phyloP scores from a whole-genome alignment of 2,113 vertebrate species.

The Pycnonotus jocosus region DNA sequence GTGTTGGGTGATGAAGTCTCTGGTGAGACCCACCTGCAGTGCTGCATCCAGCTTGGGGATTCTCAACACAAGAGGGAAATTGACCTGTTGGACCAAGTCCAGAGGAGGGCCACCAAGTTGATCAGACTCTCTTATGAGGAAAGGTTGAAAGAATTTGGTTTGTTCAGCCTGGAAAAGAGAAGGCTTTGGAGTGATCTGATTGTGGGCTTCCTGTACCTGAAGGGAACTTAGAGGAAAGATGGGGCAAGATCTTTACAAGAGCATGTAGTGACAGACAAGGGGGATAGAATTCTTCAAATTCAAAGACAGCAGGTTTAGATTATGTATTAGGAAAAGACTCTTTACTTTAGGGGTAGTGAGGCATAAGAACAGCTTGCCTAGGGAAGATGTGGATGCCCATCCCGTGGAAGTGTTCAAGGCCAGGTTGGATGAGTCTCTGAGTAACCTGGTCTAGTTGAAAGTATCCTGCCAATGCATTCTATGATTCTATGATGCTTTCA shows the following conservation, averaged over 20 bases:
- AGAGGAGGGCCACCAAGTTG: neutral
- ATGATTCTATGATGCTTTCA: neutral
- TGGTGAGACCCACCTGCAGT: neutral
- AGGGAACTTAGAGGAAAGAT: neutral
- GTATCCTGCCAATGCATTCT: neutral
- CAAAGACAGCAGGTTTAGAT: neutral
- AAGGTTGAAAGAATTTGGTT: neutral
- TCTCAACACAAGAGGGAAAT: neutral
- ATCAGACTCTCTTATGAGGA: neutral
- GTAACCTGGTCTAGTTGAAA: neutral
- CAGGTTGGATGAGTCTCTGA: neutral
- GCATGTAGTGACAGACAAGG: neutral
- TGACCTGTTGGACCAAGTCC: neutral
- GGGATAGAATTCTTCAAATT: neutral
- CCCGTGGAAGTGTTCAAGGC: neutral
- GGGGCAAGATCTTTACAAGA: neutral
- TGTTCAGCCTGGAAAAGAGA: neutral
- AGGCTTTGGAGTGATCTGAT: neutral
- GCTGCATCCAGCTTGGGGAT: neutral
- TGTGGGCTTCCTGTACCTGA: neutral
- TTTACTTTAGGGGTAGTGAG: neutral
- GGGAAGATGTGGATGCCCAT: neutral
- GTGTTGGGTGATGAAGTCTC: neutral
- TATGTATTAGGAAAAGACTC: neutral
- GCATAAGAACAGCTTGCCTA: neutral